phyloP scores from a whole-genome alignment of 2,113 vertebrate genomes.

The Bufo bufo region DNA sequence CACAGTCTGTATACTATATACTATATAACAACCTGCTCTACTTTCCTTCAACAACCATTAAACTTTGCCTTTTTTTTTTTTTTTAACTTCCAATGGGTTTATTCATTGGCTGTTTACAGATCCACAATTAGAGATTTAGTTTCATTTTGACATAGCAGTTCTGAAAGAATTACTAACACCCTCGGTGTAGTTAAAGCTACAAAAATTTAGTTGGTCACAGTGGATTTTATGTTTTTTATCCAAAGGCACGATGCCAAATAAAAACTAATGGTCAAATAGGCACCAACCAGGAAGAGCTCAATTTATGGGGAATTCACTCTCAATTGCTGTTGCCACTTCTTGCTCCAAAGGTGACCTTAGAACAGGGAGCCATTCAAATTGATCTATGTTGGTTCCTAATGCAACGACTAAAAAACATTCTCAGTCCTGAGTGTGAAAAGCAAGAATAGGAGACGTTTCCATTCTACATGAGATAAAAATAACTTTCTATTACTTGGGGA shows the following conservation, averaged over 20 bases:
- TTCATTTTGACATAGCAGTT: neutral
- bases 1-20: neutral
- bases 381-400: neutral
- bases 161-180: neutral
- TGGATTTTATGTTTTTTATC: neutral
- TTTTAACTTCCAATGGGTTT: too few species aligned
- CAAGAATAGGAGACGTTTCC: neutral
- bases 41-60: too few species aligned
- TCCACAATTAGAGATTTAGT: neutral
- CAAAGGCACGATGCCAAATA: neutral
- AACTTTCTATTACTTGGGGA: neutral
- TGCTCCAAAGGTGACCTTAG: neutral
- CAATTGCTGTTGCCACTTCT: neutral
- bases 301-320: neutral
- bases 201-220: neutral
- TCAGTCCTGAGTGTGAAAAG: neutral
- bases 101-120: neutral
- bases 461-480: neutral
- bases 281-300: neutral
- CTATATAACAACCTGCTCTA: neutral
- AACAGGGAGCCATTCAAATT: neutral
- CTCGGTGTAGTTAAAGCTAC: neutral
- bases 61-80: too few species aligned
- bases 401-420: neutral
- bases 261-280: neutral